These are phyloP conservation scores for Acrocyrtus sp. DNA, from an alignment of 2,888 invertebrate species.

Conservation along the genomic window DNA sequence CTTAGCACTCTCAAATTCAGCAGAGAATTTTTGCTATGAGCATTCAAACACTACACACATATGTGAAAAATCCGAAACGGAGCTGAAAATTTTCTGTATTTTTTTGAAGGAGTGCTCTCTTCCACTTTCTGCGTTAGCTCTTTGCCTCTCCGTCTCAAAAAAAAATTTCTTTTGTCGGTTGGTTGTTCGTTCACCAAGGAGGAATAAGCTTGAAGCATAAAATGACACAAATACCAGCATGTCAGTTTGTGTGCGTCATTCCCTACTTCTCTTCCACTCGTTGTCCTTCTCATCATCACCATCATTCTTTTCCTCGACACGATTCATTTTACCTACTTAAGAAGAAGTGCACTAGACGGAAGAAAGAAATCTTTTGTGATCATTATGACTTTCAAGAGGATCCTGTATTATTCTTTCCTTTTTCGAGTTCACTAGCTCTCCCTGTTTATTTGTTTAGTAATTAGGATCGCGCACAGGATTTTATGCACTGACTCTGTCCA, in stretches of 20 bases:
- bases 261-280: conserved; percentile 6
- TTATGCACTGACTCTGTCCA: too few relatives aligned
- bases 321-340: neutral
- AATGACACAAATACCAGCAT: conserved; percentile 48
- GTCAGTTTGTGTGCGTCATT: conserved; percentile 32
- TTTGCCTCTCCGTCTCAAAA: neutral
- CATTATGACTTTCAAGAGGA: neutral
- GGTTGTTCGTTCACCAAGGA: neutral
- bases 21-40: too few relatives aligned
- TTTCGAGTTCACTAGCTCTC: neutral
- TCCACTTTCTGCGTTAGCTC: neutral
- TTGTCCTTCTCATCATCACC: conserved; percentile 19
- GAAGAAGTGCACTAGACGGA: neutral
- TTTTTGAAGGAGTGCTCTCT: too few relatives aligned
- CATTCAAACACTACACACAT: neutral
- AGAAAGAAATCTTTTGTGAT: neutral
- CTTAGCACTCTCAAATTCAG: neutral
- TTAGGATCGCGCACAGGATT: too few relatives aligned
- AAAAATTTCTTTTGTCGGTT: neutral
- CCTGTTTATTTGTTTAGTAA: neutral
- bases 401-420: neutral
- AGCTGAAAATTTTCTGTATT: too few relatives aligned
- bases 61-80: neutral
- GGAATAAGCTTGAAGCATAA: conserved; percentile 32
- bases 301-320: conserved; percentile 10